Evolutionary conservation across 2,888 invertebrate species (phyloP), one percentile per base, ranked within the genome.

Genomic region (Smittia sp.): DNA sequence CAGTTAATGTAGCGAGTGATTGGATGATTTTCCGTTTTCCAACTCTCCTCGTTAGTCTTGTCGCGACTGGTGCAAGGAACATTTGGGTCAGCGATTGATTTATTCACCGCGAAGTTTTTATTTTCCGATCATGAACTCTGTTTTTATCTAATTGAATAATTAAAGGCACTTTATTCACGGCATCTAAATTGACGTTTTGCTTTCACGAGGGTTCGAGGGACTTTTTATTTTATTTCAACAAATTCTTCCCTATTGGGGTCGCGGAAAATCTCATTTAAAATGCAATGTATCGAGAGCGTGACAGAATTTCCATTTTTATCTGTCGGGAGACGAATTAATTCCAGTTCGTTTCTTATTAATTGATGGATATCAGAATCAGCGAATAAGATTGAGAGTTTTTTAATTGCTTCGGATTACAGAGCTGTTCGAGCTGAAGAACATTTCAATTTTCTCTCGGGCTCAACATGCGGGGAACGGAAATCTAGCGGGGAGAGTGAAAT

Each of bases 331-430:
- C 1, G n/a, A 25, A 69, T 69, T 69, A 69, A 25, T 69, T 69
- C 69, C 69, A 54, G 46, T 54, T 69, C 32, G 54, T 20, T 69
- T 69, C 69, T 52, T 69, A 72, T 72, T 72, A 72, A 72, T 72
- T 72, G 72, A 72, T 72, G 72, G 72, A 72, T 72, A 72, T 72
- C 72, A 72, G 41, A 62, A 72, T 20, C 38, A 39, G 62, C 32
- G n/a, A 72, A 72, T 58, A 39, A 72, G 72, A 62, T 62, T 72
- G 72, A 72, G 72, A 58, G 72, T 24, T 62, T 72, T 72, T 72
- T 72, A 72, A 72, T 72, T 72, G 72, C 52, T 69, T 52, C 13
- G 52, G 67, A 67, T 46, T 67, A 41, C 46, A 39, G 3, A 18
- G 32, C 32, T 32, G 32, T 9, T 32, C 32, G 58, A 18, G 4